Base-by-base conservation (phyloP, 2,888 invertebrate genomes). In the Aplocera efformata region DNA sequence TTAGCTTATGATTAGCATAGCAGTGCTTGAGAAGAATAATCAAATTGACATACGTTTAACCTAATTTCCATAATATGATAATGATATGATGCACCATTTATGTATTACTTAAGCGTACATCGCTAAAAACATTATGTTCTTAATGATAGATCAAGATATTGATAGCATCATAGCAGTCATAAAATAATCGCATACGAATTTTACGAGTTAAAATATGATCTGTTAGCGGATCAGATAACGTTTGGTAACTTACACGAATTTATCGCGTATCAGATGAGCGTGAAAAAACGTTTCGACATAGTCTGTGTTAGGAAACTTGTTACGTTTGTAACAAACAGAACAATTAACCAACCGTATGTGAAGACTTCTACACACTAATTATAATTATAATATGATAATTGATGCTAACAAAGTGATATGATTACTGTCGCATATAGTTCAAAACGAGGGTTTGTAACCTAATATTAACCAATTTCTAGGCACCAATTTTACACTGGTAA, bases 211-310 rank as follows among this genome's bases (percentile, higher is more conserved):
- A 40, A 32, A 26, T 44, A 53, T 48, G 41, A 50, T 40, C 42
- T 37, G 39, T 42, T 35, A 48, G 39, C 46, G 32, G 35, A 41
- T 40, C 46, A 52, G 42, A 44, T 51, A 48, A 47, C 28, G 38
- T 42, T 42, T 48, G 49, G 45, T 60, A 57, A 56, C 56, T 51
- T 54, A 47, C 42, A 60, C 51, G 56, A 64, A 61, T 63, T 65
- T 65, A 68, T 71, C 67, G 60, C 63, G 57, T 64, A 67, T 67
- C 62, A 63, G 65, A 64, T 55, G 51, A 58, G 66, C 61, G 54
- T 63, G 56, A 60, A 65, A 63, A 68, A 67, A 67, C 56, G 58
- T 73, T 75, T 68, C 63, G 55, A 60, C 60, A 68, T 53, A 52
- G 52, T 50, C 45, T 55, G 53, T 56, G 63, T 69, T 64, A 61